phyloP scores from a whole-genome alignment of 2,113 vertebrate species.

The Mesembrinibis cayennensis region DNA sequence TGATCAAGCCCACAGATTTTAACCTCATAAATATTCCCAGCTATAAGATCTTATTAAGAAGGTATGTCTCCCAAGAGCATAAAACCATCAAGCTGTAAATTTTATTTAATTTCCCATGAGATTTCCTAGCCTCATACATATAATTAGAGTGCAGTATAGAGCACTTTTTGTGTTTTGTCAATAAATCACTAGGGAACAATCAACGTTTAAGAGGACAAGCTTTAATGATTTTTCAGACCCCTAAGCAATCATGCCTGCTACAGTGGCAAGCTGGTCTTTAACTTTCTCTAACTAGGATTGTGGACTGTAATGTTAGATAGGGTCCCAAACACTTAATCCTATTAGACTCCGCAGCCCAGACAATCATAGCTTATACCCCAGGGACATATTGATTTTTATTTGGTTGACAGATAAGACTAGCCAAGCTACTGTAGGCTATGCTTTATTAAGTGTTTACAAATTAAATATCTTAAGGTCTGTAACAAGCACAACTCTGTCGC shows the following conservation, averaged over 20 bases:
- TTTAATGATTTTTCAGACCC: conserved; percentile 92
- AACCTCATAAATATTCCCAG: conserved; percentile 93
- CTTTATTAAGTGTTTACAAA: conserved; percentile 82
- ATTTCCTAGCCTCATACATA: conserved; percentile 93
- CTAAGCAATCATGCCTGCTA: conserved; percentile 81
- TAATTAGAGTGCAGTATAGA: conserved; percentile 96
- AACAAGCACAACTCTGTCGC: conserved; percentile 38
- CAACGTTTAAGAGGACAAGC: conserved; percentile 94
- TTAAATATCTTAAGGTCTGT: conserved; percentile 73
- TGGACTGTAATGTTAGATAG: conserved; percentile 77
- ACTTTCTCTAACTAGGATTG: conserved; percentile 89
- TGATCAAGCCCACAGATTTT: conserved; percentile 80
- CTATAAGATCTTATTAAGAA: conserved; percentile 97
- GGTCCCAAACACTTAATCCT: conserved; percentile 79
- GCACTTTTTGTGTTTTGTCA: conserved; percentile 94
- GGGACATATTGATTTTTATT: conserved; percentile 78
- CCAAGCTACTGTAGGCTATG: conserved; percentile 70
- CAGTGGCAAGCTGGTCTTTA: conserved; percentile 90
- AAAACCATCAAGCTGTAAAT: conserved; percentile 95
- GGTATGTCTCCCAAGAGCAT: conserved; percentile 92
- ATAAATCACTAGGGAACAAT: conserved; percentile 95
- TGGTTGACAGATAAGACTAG: conserved; percentile 71
- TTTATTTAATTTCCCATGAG: conserved; percentile 98
- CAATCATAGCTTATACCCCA: conserved; percentile 70
- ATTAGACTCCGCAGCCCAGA: conserved; percentile 76